These are phyloP conservation scores for Euzetes globulus DNA, from an alignment of 2,888 invertebrate species.

Conservation along the genomic window DNA sequence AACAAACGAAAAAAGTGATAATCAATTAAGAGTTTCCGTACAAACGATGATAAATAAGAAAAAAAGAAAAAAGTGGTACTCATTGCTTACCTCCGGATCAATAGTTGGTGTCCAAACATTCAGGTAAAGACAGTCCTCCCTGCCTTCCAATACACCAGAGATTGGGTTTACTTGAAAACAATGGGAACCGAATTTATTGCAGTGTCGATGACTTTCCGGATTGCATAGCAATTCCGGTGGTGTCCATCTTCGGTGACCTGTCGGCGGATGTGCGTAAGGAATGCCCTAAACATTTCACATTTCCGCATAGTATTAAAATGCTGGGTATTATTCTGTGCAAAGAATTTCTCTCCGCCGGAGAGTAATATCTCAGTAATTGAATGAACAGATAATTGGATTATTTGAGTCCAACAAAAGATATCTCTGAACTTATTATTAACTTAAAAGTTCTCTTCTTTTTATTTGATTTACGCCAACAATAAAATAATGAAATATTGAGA, in stretches of 20 bases:
- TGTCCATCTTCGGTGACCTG: conserved; percentile 38
- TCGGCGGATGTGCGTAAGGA: conserved; percentile 40
- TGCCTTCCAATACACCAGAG: conserved; percentile 38
- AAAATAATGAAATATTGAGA: conserved; percentile 3
- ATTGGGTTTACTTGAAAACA: conserved; percentile 41
- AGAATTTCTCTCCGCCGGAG: no score
- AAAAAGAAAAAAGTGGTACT: neutral
- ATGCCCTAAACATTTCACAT: conserved; percentile 37
- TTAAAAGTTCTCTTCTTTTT: neutral
- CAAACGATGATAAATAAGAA: conserved; percentile 12
- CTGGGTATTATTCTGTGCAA: no score
- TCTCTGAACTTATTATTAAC: neutral
- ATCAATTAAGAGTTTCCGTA: neutral
- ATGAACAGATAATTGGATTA: no score
- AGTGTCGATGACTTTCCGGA: conserved; percentile 33
- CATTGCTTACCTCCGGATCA: conserved; percentile 34
- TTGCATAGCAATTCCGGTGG: conserved; percentile 39
- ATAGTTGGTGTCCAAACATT: conserved; percentile 45
- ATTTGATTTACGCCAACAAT: conserved; percentile 6
- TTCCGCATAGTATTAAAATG: neutral
- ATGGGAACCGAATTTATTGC: conserved; percentile 39
- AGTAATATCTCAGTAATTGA: no score
- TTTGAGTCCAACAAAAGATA: no score
- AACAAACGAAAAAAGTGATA: conserved; percentile 9
- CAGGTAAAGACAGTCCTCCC: conserved; percentile 45